Conservation (phyloP, 2,113 vertebrate genomes). For the Tor tambroides region DNA sequence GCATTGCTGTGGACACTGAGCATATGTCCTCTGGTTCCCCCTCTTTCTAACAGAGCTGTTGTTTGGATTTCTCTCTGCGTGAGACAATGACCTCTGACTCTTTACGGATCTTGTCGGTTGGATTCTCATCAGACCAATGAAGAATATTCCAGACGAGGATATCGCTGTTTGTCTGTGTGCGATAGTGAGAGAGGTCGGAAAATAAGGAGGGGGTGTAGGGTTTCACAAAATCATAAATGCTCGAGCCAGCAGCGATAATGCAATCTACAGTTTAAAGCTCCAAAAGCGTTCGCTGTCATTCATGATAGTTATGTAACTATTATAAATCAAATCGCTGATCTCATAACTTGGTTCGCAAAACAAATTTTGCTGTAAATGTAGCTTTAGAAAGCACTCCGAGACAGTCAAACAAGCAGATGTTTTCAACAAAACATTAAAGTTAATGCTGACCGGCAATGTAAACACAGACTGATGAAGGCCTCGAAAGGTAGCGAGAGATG, state of each 20-base stretch:
- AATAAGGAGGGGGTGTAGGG: not conserved
- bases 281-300: not conserved
- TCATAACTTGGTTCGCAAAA: not conserved
- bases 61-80: conserved; percentile 28
- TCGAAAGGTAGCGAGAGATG: not conserved
- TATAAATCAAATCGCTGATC: not conserved
- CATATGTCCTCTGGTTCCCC: not conserved
- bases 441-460: not conserved
- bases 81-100: conserved; percentile 32
- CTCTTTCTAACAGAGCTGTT: not conserved
- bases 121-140: conserved; percentile 21
- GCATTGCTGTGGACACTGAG: not conserved
- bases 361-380: not conserved
- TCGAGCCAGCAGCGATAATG: conserved; percentile 28
- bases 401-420: not conserved
- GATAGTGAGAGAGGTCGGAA: conserved; percentile 24
- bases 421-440: conserved; percentile 7
- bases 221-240: conserved; percentile 20
- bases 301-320: conserved; percentile 7
- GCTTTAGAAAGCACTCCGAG: not conserved
- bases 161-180: conserved; percentile 9
- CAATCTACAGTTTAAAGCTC: conserved; percentile 22
- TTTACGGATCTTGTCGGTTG: not conserved
- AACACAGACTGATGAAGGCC: conserved; percentile 7
- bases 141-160: conserved; percentile 19